Evolutionary conservation across 30 jellyfish, hydroid and myxozoan genomes (phyloP), one percentile per base, ranked within the genome.

Genomic region (Rhopilema esculentum): DNA sequence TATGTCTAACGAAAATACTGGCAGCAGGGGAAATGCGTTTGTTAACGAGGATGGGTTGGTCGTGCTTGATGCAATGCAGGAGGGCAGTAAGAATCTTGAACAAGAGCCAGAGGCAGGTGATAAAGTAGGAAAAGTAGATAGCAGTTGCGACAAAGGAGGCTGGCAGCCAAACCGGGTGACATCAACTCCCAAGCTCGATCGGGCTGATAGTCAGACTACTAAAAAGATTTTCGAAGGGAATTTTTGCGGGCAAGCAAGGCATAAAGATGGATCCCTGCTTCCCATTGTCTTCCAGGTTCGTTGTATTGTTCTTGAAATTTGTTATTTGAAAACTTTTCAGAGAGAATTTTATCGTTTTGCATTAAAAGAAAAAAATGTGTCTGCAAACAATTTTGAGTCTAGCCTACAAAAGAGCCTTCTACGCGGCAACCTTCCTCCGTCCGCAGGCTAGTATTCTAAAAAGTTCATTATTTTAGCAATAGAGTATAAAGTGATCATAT

Each of bases 271-370:
- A 0, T 83, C 97, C 20, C 49, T 89, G 82, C 94, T 93, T 33
- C 96, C 98, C 1, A 93, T 93, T 17, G 73, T 93, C 17, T 88
- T 93, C 63, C 97, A 93, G 97, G 98, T 93, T 73, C 57, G 87
- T 32, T 8, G 69, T 77, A 16, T 2, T 33, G 16, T 15, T 33
- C 24, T 28, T 51, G 6, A 1, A 16, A 4, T 17, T 2, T 40
- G 1, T 23, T 67, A 24, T 24, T 67, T 67, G 48, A 8, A 16
- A 40, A 12, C 57, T n/a, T n/a, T n/a, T n/a, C n/a, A n/a, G n/a
- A n/a, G n/a, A n/a, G n/a, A n/a, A n/a, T n/a, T n/a, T n/a, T n/a
- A n/a, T n/a, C n/a, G n/a, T n/a, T n/a, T n/a, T n/a, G n/a, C n/a
- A n/a, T n/a, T n/a, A n/a, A n/a, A n/a, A n/a, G n/a, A n/a, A n/a